Conservation (phyloP, 2,888 invertebrate genomes). For the Sinopyrophorus schimmeli region DNA sequence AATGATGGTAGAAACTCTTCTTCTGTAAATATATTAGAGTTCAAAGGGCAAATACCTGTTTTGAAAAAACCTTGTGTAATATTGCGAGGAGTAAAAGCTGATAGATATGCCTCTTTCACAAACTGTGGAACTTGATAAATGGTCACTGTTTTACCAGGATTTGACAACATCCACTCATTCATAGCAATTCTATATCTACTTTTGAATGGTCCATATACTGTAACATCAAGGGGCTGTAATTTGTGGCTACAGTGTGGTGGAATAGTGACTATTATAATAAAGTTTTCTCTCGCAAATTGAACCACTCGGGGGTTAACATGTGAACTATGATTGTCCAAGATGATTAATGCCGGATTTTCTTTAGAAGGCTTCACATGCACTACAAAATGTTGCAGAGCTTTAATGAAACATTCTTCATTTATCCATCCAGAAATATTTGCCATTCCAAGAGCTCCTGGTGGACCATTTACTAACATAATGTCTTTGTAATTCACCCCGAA, state of each 20-base stretch:
- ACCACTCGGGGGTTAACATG: not conserved
- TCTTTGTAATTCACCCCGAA: conserved; percentile 34
- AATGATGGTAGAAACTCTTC: not conserved
- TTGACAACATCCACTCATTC: not conserved
- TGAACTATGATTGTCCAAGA: too few species aligned
- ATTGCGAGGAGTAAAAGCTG: not conserved
- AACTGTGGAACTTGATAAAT: not conserved
- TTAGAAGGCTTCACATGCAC: not conserved
- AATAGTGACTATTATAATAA: not conserved
- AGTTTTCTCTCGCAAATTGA: not conserved
- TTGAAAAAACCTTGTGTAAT: conserved; percentile 4
- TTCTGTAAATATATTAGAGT: not conserved
- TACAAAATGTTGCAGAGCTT: conserved; percentile 23
- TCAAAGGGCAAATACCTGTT: conserved; percentile 2
- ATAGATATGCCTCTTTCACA: not conserved
- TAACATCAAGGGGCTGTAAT: not conserved
- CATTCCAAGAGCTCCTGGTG: conserved; percentile 17
- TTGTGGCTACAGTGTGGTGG: conserved; percentile 1
- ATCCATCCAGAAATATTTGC: conserved; percentile 24
- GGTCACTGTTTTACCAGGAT: not conserved
- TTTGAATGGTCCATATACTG: not conserved
- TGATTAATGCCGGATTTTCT: not conserved
- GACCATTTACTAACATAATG: conserved; percentile 19
- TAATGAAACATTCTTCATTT: conserved; percentile 20
- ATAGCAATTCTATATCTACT: not conserved